Percentiles rank a stretch among this genome's conserved stretches.
Conservation (phyloP, 1,140 invertebrate species). For the Papilio polyxenes region DNA sequence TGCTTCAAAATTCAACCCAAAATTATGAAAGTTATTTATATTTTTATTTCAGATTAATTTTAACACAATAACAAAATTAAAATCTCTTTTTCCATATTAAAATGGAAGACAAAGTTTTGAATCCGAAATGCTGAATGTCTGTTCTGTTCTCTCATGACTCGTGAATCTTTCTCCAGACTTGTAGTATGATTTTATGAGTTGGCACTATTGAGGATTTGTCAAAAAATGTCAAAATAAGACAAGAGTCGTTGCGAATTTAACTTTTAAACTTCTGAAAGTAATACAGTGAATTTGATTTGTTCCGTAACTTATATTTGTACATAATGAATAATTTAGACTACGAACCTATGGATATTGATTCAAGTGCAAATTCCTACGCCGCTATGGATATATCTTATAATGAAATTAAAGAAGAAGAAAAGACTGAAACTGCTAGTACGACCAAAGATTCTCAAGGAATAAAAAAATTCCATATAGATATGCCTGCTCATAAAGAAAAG, state of each 20-base stretch:
- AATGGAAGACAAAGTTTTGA: neutral
- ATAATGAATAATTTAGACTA: constrained; percentile 51
- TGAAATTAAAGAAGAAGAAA: constrained; percentile 44
- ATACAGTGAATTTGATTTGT: neutral
- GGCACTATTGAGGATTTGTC: neutral
- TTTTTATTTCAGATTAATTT: no score
- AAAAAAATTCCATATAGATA: constrained; percentile 50
- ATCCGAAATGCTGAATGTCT: no score
- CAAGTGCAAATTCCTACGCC: constrained; percentile 61
- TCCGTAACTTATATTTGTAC: constrained; percentile 34
- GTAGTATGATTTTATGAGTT: neutral
- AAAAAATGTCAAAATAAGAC: neutral
- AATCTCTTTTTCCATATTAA: neutral
- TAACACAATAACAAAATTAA: neutral
- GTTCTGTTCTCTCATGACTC: no score
- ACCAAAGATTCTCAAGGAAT: constrained; percentile 26
- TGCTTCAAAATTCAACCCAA: neutral
- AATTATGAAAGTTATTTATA: neutral
- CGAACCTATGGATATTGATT: constrained; percentile 75
- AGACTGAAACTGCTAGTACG: neutral
- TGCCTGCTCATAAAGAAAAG: constrained; percentile 40
- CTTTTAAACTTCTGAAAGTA: neutral
- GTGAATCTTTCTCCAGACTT: neutral
- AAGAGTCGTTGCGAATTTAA: neutral
- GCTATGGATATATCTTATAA: constrained; percentile 65